Percentiles rank a stretch among this genome's conserved stretches.
These are phyloP conservation scores for Drosophila recens DNA, from an alignment of 2,888 invertebrate genomes.

Conservation along the genomic window DNA sequence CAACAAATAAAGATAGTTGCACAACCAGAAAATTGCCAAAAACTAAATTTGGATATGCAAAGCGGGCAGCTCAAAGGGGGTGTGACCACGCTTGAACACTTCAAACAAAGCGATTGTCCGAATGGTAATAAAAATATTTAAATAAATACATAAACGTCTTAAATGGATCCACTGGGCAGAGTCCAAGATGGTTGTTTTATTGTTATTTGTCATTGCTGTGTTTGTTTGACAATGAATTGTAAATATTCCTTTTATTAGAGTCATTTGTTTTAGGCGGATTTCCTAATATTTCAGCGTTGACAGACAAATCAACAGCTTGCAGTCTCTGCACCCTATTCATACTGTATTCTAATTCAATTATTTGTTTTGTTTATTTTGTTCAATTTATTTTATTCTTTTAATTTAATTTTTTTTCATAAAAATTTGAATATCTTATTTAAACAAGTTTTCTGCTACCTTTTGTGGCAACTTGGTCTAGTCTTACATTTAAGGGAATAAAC, in stretches of 20 bases:
- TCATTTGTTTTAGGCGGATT: neutral
- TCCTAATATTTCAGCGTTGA: neutral
- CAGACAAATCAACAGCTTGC: neutral
- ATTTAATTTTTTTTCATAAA: too few relatives aligned
- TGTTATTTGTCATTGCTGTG: neutral
- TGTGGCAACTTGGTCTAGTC: too few relatives aligned
- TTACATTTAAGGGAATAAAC: too few relatives aligned
- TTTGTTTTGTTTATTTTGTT: too few relatives aligned
- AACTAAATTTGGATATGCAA: slow-evolving; percentile 15
- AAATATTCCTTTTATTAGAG: neutral
- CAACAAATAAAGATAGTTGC: slow-evolving; percentile 27
- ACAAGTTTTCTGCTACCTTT: too few relatives aligned
- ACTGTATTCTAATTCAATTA: too few relatives aligned
- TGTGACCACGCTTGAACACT: slow-evolving; percentile 34
- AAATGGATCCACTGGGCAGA: slow-evolving; percentile 27
- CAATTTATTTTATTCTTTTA: too few relatives aligned
- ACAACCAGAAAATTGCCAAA: slow-evolving; percentile 16
- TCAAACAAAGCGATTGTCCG: slow-evolving; percentile 41
- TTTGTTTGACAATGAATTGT: slow-evolving; percentile 8
- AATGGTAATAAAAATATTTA: slow-evolving; percentile 51
- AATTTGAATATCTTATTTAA: too few relatives aligned
- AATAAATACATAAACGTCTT: slow-evolving; percentile 46
- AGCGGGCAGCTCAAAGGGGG: slow-evolving; percentile 15
- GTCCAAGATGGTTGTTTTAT: slow-evolving; percentile 14
- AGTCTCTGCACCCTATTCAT: neutral